These are phyloP conservation scores for Atopsyche davidsoni DNA, from an alignment of 1,140 invertebrate genomes.

Conservation along the genomic window DNA sequence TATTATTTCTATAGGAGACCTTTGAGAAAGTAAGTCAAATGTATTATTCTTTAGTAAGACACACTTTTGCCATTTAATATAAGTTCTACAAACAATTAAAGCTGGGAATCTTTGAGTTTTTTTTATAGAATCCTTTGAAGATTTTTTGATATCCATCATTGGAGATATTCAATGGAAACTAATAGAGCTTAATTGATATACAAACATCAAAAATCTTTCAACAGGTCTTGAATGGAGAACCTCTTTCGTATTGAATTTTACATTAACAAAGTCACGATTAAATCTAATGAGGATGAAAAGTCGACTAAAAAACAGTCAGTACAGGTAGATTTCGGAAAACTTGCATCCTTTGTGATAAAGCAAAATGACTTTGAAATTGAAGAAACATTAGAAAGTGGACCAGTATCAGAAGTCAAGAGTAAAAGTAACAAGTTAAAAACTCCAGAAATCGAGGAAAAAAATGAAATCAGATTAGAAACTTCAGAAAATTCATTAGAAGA, in stretches of 20 bases:
- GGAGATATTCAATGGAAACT: too few species aligned
- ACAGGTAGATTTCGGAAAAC: constrained; percentile 16
- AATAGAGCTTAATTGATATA: too few species aligned
- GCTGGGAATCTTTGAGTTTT: too few species aligned
- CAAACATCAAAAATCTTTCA: constrained; percentile 19
- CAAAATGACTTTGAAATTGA: constrained; percentile 14
- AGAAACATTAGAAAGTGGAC: too few species aligned
- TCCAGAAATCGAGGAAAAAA: background rate
- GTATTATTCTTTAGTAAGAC: too few species aligned
- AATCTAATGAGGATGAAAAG: constrained; percentile 2
- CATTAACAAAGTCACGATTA: constrained; percentile 9
- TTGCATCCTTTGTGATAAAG: constrained; percentile 14
- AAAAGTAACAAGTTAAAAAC: background rate
- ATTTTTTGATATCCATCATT: too few species aligned
- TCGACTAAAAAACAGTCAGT: constrained; percentile 13
- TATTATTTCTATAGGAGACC: too few species aligned
- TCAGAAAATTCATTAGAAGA: background rate
- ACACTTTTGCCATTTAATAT: too few species aligned
- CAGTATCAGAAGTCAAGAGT: background rate
- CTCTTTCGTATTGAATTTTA: constrained; percentile 15
- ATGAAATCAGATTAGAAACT: background rate
- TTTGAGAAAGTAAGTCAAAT: too few species aligned
- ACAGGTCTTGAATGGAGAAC: constrained; percentile 16
- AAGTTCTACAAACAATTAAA: too few species aligned
- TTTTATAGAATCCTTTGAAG: too few species aligned